Evolutionary conservation across 2,888 invertebrate genomes (phyloP).

Genomic region (Galerucella nymphaeae): DNA sequence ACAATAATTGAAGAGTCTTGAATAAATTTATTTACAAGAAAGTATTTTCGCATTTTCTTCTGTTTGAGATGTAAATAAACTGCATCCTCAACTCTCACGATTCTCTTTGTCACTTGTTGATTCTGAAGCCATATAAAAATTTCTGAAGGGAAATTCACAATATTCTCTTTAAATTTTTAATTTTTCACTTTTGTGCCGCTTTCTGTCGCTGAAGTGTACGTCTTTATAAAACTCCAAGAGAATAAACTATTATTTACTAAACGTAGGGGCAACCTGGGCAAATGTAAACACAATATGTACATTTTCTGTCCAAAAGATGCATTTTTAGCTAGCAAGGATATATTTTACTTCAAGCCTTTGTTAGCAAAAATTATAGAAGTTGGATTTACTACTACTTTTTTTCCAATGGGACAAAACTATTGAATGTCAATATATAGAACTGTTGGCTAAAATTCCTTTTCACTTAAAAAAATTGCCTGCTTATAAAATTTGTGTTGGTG

Average conservation of each 20-base stretch:
- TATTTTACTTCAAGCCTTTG: neutral
- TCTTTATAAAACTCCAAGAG: neutral
- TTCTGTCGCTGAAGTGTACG: neutral
- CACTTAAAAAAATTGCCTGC: neutral
- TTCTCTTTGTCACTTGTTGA: neutral
- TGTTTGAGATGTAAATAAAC: constrained; percentile 6
- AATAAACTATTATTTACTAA: neutral
- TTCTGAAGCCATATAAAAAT: neutral
- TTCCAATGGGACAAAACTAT: too few species aligned
- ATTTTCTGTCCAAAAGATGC: too few species aligned
- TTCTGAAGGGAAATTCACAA: neutral
- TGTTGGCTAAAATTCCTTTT: neutral
- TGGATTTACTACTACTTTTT: too few species aligned
- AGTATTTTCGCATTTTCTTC: neutral
- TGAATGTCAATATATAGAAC: too few species aligned
- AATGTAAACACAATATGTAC: too few species aligned
- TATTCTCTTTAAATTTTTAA: neutral
- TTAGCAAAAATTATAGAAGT: neutral
- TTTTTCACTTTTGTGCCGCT: neutral
- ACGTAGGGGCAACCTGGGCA: neutral
- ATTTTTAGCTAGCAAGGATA: neutral
- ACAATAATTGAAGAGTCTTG: neutral
- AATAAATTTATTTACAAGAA: neutral
- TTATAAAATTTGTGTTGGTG: neutral
- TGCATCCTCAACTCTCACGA: neutral